Evolutionary conservation across 2,797 vertebrate genomes (phyloP).

Genomic region (Epinephelus awoara): DNA sequence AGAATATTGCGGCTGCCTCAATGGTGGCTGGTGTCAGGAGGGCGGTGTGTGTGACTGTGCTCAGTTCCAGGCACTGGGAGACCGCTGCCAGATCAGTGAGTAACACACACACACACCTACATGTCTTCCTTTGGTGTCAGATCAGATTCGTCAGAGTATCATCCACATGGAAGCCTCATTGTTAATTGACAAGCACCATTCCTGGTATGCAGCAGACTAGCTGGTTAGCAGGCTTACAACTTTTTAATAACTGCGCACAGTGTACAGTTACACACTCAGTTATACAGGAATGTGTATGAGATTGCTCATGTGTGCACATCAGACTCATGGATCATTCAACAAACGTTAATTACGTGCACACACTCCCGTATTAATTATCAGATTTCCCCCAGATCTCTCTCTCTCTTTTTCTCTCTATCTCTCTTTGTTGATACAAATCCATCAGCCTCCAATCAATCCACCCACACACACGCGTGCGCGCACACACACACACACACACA

Average conservation of each 20-base stretch:
- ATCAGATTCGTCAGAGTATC: conserved; percentile 28
- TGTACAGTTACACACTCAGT: conserved; percentile 28
- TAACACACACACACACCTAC: conserved; percentile 58
- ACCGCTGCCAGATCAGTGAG: conserved; percentile 98
- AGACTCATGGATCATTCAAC: conserved; percentile 69
- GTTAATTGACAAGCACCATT: conserved; percentile 21
- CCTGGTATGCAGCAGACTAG: conserved; percentile 24
- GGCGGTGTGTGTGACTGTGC: conserved; percentile 95
- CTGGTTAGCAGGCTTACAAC: conserved; percentile 31
- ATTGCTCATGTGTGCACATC: conserved; percentile 13
- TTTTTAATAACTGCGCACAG: conserved; percentile 45
- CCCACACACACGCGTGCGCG: conserved; percentile 12
- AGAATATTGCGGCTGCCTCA: conserved; percentile 97
- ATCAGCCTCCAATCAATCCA: conserved; percentile 12
- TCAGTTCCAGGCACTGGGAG: conserved; percentile 96
- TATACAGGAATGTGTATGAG: conserved; percentile 46
- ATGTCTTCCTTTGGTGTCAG: conserved; percentile 25
- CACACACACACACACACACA: conserved; percentile 1
- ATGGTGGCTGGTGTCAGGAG: conserved; percentile 96
- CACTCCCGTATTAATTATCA: conserved; percentile 59
- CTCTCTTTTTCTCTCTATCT: conserved; percentile 27
- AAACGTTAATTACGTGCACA: conserved; percentile 71
- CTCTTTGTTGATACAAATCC: conserved; percentile 36
- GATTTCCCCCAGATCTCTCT: conserved; percentile 44
- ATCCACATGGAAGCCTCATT: not conserved